Conservation (phyloP, 2,797 vertebrate genomes). For the Carcharodon carcharias region DNA sequence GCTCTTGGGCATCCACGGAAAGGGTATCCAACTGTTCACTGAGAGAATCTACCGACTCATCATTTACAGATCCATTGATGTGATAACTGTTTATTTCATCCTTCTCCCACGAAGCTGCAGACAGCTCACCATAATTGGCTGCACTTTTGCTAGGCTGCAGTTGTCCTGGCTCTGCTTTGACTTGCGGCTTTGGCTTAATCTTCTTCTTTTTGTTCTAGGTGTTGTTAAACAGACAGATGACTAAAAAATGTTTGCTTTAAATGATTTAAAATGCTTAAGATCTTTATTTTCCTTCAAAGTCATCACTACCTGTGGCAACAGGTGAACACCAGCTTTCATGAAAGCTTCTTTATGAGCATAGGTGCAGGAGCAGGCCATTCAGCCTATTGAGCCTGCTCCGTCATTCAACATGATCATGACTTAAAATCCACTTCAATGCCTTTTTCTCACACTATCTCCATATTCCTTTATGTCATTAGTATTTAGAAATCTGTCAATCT, state of each 20-base stretch:
- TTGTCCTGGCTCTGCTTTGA: slow-evolving; percentile 42
- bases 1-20: slow-evolving; percentile 76
- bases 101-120: slow-evolving; percentile 51
- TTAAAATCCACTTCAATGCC: no score
- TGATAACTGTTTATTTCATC: slow-evolving; percentile 80
- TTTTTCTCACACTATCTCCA: no score
- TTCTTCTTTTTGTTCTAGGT: slow-evolving; percentile 80
- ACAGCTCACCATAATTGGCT: slow-evolving; percentile 53
- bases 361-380: no score
- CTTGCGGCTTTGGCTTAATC: slow-evolving; percentile 72
- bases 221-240: background rate
- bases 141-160: slow-evolving; percentile 46
- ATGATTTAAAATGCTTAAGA: slow-evolving; percentile 48
- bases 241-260: background rate
- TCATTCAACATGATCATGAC: no score
- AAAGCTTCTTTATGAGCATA: background rate
- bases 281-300: background rate
- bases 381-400: no score
- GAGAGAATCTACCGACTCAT: slow-evolving; percentile 81
- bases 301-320: background rate
- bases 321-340: background rate
- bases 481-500: no score
- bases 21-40: slow-evolving; percentile 84
- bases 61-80: slow-evolving; percentile 74
- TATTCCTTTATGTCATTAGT: no score